Conservation (phyloP, 2,113 vertebrate species). For the Microcebus jonahi region DNA sequence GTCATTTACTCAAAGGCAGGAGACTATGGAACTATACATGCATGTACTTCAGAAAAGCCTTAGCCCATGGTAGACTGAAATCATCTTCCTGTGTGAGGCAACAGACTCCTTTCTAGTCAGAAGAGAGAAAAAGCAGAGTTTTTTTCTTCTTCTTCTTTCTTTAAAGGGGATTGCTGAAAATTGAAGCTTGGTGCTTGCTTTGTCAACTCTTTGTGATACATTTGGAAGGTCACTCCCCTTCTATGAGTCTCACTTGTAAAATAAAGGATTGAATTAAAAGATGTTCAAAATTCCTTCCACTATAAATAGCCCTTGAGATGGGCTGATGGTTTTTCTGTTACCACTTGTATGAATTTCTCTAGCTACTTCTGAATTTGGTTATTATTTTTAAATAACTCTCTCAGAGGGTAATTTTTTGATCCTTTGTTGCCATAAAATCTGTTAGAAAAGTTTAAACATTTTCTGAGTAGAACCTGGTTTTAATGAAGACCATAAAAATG, state of each 20-base stretch:
- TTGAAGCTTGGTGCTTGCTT: background rate
- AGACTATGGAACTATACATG: background rate
- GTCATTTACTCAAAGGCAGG: constrained; percentile 43
- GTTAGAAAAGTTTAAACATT: constrained; percentile 44
- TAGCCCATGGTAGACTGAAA: background rate
- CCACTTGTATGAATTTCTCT: background rate
- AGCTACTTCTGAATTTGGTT: background rate
- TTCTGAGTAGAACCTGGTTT: background rate
- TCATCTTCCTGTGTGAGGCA: constrained; percentile 13
- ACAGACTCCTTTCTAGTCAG: background rate
- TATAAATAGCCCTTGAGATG: background rate
- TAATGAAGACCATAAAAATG: constrained; percentile 29
- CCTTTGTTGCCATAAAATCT: constrained; percentile 8
- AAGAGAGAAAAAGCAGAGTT: background rate
- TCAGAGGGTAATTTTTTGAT: background rate
- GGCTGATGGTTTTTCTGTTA: constrained; percentile 10
- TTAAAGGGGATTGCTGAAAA: background rate
- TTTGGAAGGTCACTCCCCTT: background rate
- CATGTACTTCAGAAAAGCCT: background rate
- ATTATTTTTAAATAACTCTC: constrained; percentile 44
- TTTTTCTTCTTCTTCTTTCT: background rate
- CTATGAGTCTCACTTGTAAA: background rate
- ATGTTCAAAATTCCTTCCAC: background rate
- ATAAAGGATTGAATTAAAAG: background rate
- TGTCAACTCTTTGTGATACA: background rate